Percentiles rank a stretch among this genome's conserved stretches.
Conservation (phyloP, 2,888 invertebrate species). For the Euzophera pinguis region DNA sequence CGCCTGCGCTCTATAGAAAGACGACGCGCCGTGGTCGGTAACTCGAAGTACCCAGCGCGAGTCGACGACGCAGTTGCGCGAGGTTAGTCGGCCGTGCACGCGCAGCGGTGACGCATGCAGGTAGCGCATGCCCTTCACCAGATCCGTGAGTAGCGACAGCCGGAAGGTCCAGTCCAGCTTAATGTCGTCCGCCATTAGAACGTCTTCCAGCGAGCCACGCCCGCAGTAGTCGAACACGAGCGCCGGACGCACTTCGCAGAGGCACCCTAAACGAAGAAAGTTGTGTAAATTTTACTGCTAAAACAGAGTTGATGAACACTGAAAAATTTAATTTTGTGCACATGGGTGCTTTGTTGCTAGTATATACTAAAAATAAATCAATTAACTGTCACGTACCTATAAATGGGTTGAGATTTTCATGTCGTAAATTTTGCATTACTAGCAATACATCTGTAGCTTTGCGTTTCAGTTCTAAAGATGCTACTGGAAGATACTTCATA, state of each 20-base stretch:
- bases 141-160: slow-evolving; percentile 93
- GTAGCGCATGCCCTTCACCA: slow-evolving; percentile 95
- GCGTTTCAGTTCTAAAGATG: slow-evolving; percentile 86
- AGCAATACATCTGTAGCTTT: slow-evolving; percentile 89
- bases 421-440: slow-evolving; percentile 90
- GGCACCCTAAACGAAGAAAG: slow-evolving; percentile 76
- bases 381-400: slow-evolving; percentile 76
- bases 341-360: too few species aligned
- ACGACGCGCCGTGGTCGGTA: slow-evolving; percentile 92
- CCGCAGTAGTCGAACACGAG: slow-evolving; percentile 93
- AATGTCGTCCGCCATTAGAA: slow-evolving; percentile 93
- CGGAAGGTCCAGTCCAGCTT: slow-evolving; percentile 98
- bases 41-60: slow-evolving; percentile 97
- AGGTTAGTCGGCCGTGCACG: slow-evolving; percentile 92
- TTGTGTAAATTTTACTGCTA: too few species aligned
- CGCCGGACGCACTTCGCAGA: slow-evolving; percentile 89
- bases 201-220: slow-evolving; percentile 92
- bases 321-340: too few species aligned
- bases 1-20: slow-evolving; percentile 87
- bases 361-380: too few species aligned
- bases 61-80: slow-evolving; percentile 96
- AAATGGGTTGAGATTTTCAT: slow-evolving; percentile 94
- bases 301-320: too few species aligned
- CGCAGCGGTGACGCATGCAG: slow-evolving; percentile 91
- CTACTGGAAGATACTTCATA: slow-evolving; percentile 86